These are phyloP conservation scores for Oscarella lobularis DNA, from an alignment of 37 sponge, comb jelly and placozoan species.

Conservation along the genomic window DNA sequence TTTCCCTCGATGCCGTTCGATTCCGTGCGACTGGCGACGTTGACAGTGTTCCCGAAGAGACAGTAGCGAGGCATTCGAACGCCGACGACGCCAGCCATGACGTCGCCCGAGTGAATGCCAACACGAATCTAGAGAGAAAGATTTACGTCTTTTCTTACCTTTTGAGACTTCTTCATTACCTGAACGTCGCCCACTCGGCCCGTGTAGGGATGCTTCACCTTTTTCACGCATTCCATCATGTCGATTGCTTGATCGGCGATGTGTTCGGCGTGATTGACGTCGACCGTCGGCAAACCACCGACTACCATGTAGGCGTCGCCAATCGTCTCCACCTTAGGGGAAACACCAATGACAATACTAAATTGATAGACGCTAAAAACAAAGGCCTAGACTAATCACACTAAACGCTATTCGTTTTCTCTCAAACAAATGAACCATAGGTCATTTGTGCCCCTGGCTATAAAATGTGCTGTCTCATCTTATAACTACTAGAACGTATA, in stretches of 20 bases:
- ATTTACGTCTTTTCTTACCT: no score
- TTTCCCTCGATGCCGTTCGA: constrained; percentile 57
- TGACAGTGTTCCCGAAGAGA: constrained; percentile 96
- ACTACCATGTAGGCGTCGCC: background rate
- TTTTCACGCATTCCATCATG: constrained; percentile 23
- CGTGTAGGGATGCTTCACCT: background rate
- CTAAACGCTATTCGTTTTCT: no score
- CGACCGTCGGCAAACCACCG: background rate
- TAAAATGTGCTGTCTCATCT: no score
- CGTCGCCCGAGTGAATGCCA: constrained; percentile 79
- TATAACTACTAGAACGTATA: no score
- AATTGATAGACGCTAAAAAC: background rate
- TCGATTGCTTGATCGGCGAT: constrained; percentile 29
- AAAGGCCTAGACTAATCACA: background rate
- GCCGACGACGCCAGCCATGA: constrained; percentile 92
- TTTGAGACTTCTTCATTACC: no score
- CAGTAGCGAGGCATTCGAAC: constrained; percentile 89
- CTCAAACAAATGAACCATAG: no score
- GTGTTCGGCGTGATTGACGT: background rate
- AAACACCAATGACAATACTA: background rate
- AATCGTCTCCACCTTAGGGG: constrained; percentile 1
- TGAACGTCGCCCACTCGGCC: background rate
- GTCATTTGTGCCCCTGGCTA: no score
- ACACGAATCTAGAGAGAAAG: constrained; percentile 56
- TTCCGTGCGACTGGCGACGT: constrained; percentile 87